Conservation (phyloP, 2,113 vertebrate genomes). For the Choloepus hoffmanni region DNA sequence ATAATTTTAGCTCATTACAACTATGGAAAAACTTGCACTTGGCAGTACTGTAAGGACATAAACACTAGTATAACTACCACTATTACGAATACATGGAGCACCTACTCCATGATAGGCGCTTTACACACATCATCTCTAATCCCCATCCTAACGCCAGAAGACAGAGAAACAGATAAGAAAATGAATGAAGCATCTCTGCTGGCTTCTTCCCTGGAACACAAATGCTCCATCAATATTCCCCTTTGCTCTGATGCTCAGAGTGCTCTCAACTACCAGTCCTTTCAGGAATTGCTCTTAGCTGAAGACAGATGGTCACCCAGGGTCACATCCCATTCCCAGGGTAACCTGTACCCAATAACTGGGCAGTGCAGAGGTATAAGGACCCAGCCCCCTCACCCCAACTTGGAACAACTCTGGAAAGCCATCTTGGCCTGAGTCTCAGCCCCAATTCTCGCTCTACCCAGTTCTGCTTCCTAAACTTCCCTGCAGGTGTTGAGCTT, state of each 20-base stretch:
- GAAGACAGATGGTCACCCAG: not conserved
- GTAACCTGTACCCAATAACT: not conserved
- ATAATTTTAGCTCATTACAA: slow-evolving; percentile 19
- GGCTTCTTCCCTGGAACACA: not conserved
- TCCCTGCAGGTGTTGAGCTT: not conserved
- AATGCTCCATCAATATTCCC: too few species aligned
- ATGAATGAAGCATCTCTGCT: not conserved
- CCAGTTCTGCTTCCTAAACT: not conserved
- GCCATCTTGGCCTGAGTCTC: too few species aligned
- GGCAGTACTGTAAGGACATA: not conserved
- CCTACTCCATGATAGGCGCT: not conserved
- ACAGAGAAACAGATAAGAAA: not conserved
- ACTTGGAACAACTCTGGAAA: not conserved
- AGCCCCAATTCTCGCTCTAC: not conserved
- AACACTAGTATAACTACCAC: not conserved
- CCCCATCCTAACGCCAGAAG: not conserved
- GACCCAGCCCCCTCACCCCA: not conserved
- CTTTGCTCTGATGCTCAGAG: not conserved
- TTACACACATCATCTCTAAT: not conserved
- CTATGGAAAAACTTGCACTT: not conserved
- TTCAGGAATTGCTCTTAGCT: not conserved
- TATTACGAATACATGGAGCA: not conserved
- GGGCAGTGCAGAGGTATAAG: not conserved
- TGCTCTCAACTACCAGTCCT: not conserved
- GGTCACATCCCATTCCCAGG: not conserved